Evolutionary conservation across 1,140 invertebrate genomes (phyloP).

Genomic region (Patella vulgata): DNA sequence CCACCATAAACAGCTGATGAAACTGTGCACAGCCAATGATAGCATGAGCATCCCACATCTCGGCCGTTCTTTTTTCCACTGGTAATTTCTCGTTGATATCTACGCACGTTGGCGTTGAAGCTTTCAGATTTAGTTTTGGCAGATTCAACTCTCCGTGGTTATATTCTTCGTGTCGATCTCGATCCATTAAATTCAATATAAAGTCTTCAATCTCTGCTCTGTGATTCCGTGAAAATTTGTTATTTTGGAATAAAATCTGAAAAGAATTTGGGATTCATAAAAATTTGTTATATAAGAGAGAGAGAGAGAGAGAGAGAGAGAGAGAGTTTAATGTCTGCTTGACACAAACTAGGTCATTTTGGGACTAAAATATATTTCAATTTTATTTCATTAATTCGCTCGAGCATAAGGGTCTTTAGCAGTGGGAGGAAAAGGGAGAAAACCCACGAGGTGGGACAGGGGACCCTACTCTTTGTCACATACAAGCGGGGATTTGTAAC

Average conservation of each 20-base stretch:
- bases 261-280: no score
- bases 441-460: no score
- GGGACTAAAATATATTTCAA: no score
- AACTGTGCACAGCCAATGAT: slow-evolving; percentile 60
- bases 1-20: slow-evolving; percentile 55
- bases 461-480: no score
- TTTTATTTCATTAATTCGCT: no score
- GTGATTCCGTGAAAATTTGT: slow-evolving; percentile 57
- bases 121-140: slow-evolving; percentile 34
- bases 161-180: slow-evolving; percentile 25
- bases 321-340: no score
- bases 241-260: slow-evolving; percentile 51
- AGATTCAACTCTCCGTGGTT: slow-evolving; percentile 25
- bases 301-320: no score
- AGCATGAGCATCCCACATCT: slow-evolving; percentile 49
- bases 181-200: slow-evolving; percentile 35
- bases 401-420: no score
- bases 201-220: slow-evolving; percentile 52
- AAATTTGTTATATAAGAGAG: no score
- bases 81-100: slow-evolving; percentile 44
- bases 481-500: no score
- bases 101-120: slow-evolving; percentile 36
- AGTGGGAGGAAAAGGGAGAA: no score
- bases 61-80: slow-evolving; percentile 32
- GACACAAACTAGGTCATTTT: no score